Evolutionary conservation across 1,140 invertebrate species (phyloP).

Genomic region (Nebria ingens): DNA sequence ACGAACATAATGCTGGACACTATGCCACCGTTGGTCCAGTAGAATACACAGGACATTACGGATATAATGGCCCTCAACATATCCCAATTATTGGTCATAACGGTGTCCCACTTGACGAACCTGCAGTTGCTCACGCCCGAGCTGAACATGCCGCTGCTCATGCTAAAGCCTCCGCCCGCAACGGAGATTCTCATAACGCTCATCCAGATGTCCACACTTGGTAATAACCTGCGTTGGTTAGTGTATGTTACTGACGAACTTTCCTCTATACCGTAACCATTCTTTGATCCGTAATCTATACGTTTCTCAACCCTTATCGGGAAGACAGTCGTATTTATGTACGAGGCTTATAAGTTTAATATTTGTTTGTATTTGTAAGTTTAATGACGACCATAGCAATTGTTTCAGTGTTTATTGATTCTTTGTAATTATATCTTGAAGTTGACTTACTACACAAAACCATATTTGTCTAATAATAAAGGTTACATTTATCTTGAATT

Average conservation of each 20-base stretch:
- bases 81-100: constrained; percentile 31
- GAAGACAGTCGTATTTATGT: constrained; percentile 9
- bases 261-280: background rate
- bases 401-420: too few relatives aligned
- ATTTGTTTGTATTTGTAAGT: background rate
- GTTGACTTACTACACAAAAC: too few relatives aligned
- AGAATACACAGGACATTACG: background rate
- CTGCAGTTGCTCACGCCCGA: constrained; percentile 23
- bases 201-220: constrained; percentile 1
- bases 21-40: constrained; percentile 41
- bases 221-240: too few relatives aligned
- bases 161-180: constrained; percentile 37
- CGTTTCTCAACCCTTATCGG: background rate
- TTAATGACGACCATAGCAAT: background rate
- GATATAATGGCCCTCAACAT: constrained; percentile 11
- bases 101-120: constrained; percentile 42
- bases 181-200: too few relatives aligned
- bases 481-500: too few relatives aligned
- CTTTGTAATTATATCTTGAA: too few relatives aligned
- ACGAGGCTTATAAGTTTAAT: constrained; percentile 23
- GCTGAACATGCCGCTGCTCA: constrained; percentile 28
- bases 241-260: background rate
- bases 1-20: constrained; percentile 1
- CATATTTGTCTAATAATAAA: too few relatives aligned
- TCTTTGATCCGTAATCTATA: background rate